Evolutionary conservation across 1,140 invertebrate species (phyloP).

Genomic region (Stegodyphus mimosarum): DNA sequence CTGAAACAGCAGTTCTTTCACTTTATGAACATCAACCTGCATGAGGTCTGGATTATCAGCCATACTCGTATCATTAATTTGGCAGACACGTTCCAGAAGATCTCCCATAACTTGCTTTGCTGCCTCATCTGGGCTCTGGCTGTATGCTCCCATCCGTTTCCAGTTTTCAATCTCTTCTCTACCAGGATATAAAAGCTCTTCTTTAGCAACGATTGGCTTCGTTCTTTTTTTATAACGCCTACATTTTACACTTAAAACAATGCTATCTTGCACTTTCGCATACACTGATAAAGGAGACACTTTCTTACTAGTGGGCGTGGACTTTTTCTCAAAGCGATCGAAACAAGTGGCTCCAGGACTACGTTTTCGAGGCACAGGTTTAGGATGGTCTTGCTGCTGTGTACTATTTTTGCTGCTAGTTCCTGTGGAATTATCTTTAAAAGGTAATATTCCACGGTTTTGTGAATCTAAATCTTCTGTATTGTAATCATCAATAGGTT

Average conservation of each 20-base stretch:
- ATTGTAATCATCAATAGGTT: constrained; percentile 36
- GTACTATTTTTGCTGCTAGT: background rate
- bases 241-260: constrained; percentile 42
- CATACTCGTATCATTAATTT: constrained; percentile 4
- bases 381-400: background rate
- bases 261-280: constrained; percentile 47
- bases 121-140: constrained; percentile 39
- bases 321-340: constrained; percentile 48
- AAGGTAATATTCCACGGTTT: background rate
- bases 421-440: constrained; percentile 6
- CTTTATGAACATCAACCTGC: constrained; percentile 17
- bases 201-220: constrained; percentile 22
- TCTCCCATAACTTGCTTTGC: constrained; percentile 22
- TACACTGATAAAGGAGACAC: constrained; percentile 53
- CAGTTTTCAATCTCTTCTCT: constrained; percentile 36
- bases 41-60: constrained; percentile 14
- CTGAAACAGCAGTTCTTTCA: constrained; percentile 31
- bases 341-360: constrained; percentile 39
- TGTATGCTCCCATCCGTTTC: constrained; percentile 26
- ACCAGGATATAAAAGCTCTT: constrained; percentile 20
- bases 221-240: constrained; percentile 55
- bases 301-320: constrained; percentile 40
- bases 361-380: constrained; percentile 10
- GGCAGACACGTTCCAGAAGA: constrained; percentile 14
- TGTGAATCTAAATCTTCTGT: background rate